These are phyloP conservation scores for Sphecodes monilicornis DNA, from an alignment of 2,888 invertebrate genomes.

Conservation along the genomic window DNA sequence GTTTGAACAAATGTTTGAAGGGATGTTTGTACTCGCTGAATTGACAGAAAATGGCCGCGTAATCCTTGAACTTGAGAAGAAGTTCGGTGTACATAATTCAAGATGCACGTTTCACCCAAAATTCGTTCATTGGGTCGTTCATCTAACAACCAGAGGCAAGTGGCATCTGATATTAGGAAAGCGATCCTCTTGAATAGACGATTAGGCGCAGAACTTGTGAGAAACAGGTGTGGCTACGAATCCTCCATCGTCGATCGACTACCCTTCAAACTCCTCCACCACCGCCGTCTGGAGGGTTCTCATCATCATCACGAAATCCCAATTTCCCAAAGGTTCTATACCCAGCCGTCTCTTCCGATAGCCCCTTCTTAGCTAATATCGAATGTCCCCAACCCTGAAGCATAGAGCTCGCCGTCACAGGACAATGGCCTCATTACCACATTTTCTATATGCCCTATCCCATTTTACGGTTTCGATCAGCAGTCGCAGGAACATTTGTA, in stretches of 20 bases:
- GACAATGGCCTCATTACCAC: background rate
- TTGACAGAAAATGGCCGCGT: too few species aligned
- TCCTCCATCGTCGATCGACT: conserved; percentile 35
- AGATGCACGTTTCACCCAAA: background rate
- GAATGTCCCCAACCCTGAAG: background rate
- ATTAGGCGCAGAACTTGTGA: conserved; percentile 31
- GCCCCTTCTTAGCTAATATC: conserved; percentile 25
- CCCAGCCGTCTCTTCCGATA: conserved; percentile 18
- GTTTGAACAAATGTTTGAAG: too few species aligned
- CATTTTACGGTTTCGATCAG: background rate
- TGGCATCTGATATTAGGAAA: conserved; percentile 21
- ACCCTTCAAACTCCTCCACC: conserved; percentile 18
- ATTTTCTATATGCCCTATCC: background rate
- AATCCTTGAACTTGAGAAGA: background rate
- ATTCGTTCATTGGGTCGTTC: background rate
- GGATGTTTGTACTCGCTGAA: background rate
- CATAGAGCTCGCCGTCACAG: background rate
- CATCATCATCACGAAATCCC: conserved; percentile 32
- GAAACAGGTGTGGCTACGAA: conserved; percentile 29
- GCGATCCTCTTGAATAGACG: conserved; percentile 26
- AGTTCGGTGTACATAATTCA: background rate
- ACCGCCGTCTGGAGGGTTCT: conserved; percentile 16
- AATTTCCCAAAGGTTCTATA: conserved; percentile 31
- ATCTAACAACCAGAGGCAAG: conserved; percentile 4
- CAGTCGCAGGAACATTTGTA: background rate